Percentiles rank a stretch among this genome's conserved stretches.
These are phyloP conservation scores for Psittacus erithacus DNA, from an alignment of 2,113 vertebrate species.

Conservation along the genomic window DNA sequence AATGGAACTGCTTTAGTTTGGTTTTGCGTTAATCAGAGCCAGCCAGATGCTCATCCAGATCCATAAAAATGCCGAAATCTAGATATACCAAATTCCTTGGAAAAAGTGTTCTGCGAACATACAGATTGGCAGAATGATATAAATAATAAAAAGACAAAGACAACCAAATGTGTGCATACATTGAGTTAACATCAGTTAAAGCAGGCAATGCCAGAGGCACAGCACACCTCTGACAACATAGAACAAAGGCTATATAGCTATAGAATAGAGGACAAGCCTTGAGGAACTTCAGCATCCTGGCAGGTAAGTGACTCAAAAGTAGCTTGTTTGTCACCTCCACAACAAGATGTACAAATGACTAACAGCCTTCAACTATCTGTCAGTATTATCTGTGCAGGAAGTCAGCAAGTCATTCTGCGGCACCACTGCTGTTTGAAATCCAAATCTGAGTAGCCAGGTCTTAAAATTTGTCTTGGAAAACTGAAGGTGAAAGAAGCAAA, in stretches of 20 bases:
- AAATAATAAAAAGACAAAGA: neutral
- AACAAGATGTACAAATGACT: neutral
- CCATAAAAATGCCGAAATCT: neutral
- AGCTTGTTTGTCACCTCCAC: neutral
- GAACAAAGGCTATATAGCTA: neutral
- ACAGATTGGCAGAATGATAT: neutral
- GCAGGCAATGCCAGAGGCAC: neutral
- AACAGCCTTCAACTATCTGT: neutral
- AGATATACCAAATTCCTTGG: neutral
- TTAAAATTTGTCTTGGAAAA: neutral
- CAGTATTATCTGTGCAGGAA: neutral
- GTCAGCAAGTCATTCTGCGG: neutral
- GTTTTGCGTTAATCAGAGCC: conserved; percentile 20
- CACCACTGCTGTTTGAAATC: neutral
- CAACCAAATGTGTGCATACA: neutral
- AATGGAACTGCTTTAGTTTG: conserved; percentile 5
- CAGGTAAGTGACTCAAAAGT: neutral
- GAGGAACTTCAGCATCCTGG: neutral
- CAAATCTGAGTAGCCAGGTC: neutral
- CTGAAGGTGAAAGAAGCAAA: neutral
- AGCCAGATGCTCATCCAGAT: conserved; percentile 15
- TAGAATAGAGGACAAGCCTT: neutral
- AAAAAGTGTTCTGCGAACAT: neutral
- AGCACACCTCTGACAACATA: neutral
- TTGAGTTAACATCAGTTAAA: neutral